Evolutionary conservation across 2,888 invertebrate genomes (phyloP), one percentile per base, ranked within the genome.

Genomic region (Mythimna vitellina): DNA sequence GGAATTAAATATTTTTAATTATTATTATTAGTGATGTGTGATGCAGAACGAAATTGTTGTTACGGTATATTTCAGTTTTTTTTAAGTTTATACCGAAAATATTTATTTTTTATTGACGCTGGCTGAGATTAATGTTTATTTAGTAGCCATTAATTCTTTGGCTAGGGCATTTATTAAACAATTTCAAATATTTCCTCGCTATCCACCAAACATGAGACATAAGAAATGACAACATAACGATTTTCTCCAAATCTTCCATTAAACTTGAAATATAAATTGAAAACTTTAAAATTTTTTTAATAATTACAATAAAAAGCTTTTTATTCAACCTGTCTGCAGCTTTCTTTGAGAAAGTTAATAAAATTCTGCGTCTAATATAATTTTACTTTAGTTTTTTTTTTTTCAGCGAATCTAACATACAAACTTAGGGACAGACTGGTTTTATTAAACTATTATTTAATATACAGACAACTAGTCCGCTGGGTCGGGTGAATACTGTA

Each of bases 331-430:
- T 81, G 86, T 73, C 42, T 71, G 71, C 49, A 65, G 67, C 78
- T 87, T 80, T 84, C 86, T 86, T 87, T 75, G 58, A 87, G 86
- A 87, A 86, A 84, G 85, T 67, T 78, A 75, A 73, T 62, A 70
- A 68, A 58, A 60, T 61, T 79, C 80, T 61, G 67, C 61, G 29
- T 62, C 70, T 85, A 76, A 65, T 76, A 80, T 75, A 64, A 73
- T 76, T 76, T 51, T 75, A 61, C 29, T 51, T 79, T 57, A 58
- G 42, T 56, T 71, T 72, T 73, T 73, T 73, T 73, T 68, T 73
- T 68, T 81, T 80, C 70, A 85, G 79, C 79, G 62, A 71, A 25
- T 20, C 66, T 83, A 70, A 75, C 56, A 70, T 67, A 64, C 61
- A 67, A 68, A 49, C 32, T 61, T 54, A 69, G 70, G 81, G 81